Evolutionary conservation across 2,888 invertebrate genomes (phyloP), one percentile per base, ranked within the genome.

Genomic region (Coelinius sp.): DNA sequence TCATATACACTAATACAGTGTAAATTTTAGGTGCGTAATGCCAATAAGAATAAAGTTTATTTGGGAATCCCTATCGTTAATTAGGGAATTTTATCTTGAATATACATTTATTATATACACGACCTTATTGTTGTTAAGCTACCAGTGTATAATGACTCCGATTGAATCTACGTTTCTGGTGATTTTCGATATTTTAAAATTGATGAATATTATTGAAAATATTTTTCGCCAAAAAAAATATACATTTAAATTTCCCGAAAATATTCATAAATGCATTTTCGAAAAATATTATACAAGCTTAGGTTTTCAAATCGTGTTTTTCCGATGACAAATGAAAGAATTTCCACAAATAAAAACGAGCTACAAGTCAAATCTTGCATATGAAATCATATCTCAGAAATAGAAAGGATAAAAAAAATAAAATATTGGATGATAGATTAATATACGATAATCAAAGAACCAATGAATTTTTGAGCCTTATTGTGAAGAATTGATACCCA

Each of bases 1-100:
- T 70, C 71, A 76, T 79, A 79, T 79, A 77, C 79, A 78, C 70
- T 73, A 49, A 59, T 70, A 52, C 38, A 72, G 63, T 62, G 68
- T 75, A 71, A 66, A 46, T 68, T 35, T 67, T 73, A 68, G 59
- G 70, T 53, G 67, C 73, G 70, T 68, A 38, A 53, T 44, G 52
- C 62, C 71, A 53, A 75, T 38, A 49, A 67, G 71, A 31, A 59
- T 27, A 20, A 38, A 20, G 25, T 46, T 62, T 62, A 3, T 52
- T 24, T 71, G 35, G 67, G 67, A 59, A 66, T 65, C 62, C 62
- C 70, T 62, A 68, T 62, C 68, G 59, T 72, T 24, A 46, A 25
- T 20, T 46, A 52, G 46, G 27, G 44, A 70, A 25, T 64, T 75
- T 66, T 53, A 75, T 59, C 22, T 67, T 62, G 24, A 63, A 67